Evolutionary conservation across 53 echinoderm and acorn worm species (phyloP).

Genomic region (Crossaster papposus): DNA sequence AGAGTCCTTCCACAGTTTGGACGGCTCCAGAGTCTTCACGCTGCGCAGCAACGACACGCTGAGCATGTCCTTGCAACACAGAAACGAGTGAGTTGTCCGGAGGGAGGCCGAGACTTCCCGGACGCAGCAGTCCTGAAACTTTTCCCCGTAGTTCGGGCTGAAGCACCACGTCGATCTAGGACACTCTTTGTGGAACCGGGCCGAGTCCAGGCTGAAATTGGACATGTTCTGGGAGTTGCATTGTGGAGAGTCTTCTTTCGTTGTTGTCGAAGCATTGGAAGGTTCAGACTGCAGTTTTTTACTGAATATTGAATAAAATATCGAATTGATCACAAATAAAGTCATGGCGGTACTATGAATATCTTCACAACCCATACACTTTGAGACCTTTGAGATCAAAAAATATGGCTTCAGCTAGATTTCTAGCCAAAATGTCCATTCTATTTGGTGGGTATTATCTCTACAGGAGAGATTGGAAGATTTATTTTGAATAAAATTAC

Average conservation of each 20-base stretch:
- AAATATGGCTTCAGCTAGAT: no score
- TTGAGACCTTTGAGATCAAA: no score
- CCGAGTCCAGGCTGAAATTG: conserved; percentile 26
- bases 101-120: not conserved
- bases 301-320: not conserved
- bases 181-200: conserved; percentile 23
- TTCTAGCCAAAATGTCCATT: no score
- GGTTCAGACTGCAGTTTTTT: not conserved
- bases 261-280: not conserved
- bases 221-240: conserved; percentile 1
- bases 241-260: not conserved
- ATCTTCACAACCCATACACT: no score
- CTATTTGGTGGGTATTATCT: no score
- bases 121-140: conserved; percentile 50
- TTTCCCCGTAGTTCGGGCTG: conserved; percentile 53
- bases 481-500: not conserved
- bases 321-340: not conserved
- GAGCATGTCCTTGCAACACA: conserved; percentile 37
- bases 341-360: no score
- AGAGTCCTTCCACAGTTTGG: not conserved
- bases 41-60: conserved; percentile 6
- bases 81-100: conserved; percentile 5
- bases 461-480: no score
- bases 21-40: not conserved
- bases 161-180: conserved; percentile 52